These are phyloP conservation scores for Mormyrops boulengeri DNA, from an alignment of 2,797 vertebrate genomes.

Conservation along the genomic window DNA sequence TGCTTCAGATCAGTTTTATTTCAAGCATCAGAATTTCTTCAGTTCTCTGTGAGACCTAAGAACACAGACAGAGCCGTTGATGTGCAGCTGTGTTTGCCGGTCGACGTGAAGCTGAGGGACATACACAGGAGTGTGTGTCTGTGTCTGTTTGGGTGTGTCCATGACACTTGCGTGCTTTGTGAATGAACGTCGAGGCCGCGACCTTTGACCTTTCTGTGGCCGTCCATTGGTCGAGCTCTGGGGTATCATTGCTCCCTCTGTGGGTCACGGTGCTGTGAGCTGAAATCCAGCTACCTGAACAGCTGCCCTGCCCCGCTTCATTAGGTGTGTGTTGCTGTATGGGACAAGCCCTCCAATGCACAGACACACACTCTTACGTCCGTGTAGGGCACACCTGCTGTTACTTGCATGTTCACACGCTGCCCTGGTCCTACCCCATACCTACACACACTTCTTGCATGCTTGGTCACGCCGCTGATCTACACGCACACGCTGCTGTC, in stretches of 20 bases:
- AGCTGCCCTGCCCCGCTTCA: not conserved
- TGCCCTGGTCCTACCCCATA: not conserved
- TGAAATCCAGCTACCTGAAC: not conserved
- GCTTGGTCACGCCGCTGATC: not conserved
- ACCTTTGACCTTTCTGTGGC: not conserved
- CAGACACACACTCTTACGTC: not conserved
- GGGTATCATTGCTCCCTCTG: not conserved
- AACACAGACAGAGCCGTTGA: not conserved
- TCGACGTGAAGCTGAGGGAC: not conserved
- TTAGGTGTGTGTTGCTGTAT: not conserved
- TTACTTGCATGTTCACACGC: not conserved
- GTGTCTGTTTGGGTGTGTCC: not conserved
- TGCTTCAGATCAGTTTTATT: conserved; percentile 6
- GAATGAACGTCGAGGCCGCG: not conserved
- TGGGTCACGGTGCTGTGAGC: not conserved
- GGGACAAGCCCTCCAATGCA: not conserved
- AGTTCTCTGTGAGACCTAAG: not conserved
- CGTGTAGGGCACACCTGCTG: not conserved
- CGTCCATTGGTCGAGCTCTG: not conserved
- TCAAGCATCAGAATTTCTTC: not conserved
- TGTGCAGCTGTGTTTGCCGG: not conserved
- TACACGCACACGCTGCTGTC: not conserved
- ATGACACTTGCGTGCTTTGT: not conserved
- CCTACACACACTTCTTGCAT: not conserved
- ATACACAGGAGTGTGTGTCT: not conserved